These are phyloP conservation scores for Hexactinellida sp. DNA, from an alignment of 37 sponge, comb jelly and placozoan genomes.

Conservation along the genomic window DNA sequence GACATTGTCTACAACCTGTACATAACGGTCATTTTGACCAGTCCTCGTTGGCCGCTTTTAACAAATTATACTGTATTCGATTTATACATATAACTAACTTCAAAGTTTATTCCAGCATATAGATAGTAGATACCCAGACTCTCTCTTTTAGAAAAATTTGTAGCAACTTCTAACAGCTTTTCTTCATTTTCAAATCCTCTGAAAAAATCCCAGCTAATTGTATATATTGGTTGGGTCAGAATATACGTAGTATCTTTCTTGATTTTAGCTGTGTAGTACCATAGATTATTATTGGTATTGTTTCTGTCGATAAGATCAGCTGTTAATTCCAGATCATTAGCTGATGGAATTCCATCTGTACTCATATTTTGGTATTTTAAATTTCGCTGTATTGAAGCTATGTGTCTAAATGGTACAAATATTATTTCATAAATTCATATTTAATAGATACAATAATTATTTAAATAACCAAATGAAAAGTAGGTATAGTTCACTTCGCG, in stretches of 20 bases:
- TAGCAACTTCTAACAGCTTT: background rate
- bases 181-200: background rate
- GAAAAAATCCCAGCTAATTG: background rate
- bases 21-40: too few species aligned
- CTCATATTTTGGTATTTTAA: background rate
- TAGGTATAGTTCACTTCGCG: too few species aligned
- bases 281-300: background rate
- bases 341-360: background rate
- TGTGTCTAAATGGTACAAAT: background rate
- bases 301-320: background rate
- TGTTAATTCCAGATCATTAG: background rate
- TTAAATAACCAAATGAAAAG: too few species aligned
- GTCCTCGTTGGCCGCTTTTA: too few species aligned
- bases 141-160: background rate
- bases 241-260: background rate
- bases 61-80: too few species aligned
- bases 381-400: background rate
- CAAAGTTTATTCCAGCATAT: background rate
- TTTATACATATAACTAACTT: too few species aligned
- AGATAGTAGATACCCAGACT: background rate
- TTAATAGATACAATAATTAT: background rate
- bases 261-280: background rate
- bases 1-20: too few species aligned
- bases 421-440: background rate
- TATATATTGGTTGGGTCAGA: background rate